phyloP scores from a whole-genome alignment of 2,888 invertebrate species.

The Campaea margaritaria region DNA sequence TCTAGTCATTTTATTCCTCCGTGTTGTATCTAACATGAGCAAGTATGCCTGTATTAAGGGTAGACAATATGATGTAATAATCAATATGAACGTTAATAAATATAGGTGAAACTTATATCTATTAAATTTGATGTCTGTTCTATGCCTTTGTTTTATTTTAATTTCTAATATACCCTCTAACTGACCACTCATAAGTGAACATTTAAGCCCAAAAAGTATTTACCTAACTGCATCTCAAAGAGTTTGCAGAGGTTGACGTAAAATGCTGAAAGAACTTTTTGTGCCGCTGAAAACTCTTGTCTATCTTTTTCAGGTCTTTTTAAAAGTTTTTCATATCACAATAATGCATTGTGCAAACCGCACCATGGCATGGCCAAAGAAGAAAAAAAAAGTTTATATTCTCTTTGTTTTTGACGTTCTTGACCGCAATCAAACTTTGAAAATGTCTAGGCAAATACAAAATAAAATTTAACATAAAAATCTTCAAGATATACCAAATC shows the following conservation, averaged over 20 bases:
- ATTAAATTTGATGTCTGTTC: slow-evolving; percentile 86
- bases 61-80: slow-evolving; percentile 81
- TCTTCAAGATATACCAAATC: slow-evolving; percentile 10
- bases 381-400: too few relatives aligned
- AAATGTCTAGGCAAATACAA: background rate
- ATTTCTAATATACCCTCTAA: background rate
- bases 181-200: too few relatives aligned
- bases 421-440: background rate
- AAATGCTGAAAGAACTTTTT: too few relatives aligned
- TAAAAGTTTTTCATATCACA: too few relatives aligned
- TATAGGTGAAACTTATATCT: slow-evolving; percentile 83
- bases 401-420: too few relatives aligned
- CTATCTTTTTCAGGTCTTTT: too few relatives aligned
- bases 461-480: background rate
- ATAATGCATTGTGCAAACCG: too few relatives aligned
- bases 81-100: slow-evolving; percentile 82
- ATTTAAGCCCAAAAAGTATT: too few relatives aligned
- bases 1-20: slow-evolving; percentile 83
- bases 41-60: slow-evolving; percentile 77
- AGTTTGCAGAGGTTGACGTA: too few relatives aligned
- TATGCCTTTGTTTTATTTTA: slow-evolving; percentile 66
- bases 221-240: too few relatives aligned
- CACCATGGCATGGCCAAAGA: too few relatives aligned
- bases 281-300: too few relatives aligned
- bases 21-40: slow-evolving; percentile 73